Conservation (phyloP, 2,888 invertebrate species). For the Polydrusus cervinus region DNA sequence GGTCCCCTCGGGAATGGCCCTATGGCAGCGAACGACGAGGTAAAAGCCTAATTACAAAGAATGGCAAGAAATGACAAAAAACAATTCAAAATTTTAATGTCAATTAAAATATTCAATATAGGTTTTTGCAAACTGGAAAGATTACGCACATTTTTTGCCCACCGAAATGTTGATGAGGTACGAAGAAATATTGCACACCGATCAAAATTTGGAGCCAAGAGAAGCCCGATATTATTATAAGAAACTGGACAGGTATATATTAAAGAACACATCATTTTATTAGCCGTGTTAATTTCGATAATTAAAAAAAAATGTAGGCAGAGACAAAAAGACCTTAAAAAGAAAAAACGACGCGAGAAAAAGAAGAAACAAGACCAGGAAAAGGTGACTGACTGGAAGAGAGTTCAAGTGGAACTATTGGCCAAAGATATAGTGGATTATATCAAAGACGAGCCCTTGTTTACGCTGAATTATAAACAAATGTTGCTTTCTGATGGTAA, state of each 20-base stretch:
- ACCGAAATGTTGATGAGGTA: constrained; percentile 61
- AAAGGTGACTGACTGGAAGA: constrained; percentile 56
- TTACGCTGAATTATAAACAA: constrained; percentile 64
- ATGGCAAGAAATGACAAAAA: too few species aligned
- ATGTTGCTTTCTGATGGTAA: constrained; percentile 62
- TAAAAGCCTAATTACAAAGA: too few species aligned
- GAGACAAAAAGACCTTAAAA: constrained; percentile 55
- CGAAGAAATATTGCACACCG: constrained; percentile 64
- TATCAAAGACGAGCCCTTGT: constrained; percentile 62
- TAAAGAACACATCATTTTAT: background rate
- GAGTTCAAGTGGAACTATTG: constrained; percentile 55
- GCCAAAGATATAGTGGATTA: constrained; percentile 60
- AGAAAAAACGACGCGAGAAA: constrained; percentile 48
- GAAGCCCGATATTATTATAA: constrained; percentile 66
- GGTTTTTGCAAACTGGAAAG: constrained; percentile 64
- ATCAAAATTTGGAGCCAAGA: constrained; percentile 64
- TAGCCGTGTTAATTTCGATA: too few species aligned
- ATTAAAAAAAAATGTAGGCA: constrained; percentile 41
- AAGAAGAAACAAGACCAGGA: constrained; percentile 54
- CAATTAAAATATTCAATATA: constrained; percentile 4
- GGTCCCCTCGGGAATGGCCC: too few species aligned
- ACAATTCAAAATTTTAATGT: too few species aligned
- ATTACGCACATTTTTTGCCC: constrained; percentile 59
- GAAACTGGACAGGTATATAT: constrained; percentile 60
- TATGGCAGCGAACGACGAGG: too few species aligned